Base-by-base conservation (phyloP, 2,797 vertebrate genomes). In the Liparis tanakae region DNA sequence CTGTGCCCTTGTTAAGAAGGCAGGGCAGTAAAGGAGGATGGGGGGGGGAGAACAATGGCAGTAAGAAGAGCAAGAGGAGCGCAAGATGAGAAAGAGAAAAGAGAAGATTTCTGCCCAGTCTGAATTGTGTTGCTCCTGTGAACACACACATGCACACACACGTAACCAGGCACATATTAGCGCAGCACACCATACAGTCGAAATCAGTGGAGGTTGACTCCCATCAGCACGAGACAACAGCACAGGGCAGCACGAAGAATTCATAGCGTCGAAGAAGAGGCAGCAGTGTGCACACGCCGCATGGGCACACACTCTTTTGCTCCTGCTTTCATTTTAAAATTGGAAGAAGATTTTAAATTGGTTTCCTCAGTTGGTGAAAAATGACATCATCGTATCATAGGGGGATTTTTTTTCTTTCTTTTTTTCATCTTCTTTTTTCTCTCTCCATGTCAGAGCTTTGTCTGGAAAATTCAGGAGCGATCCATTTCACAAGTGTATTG, bases 21-120 rank as follows among this genome's bases (percentile, higher is more conserved):
- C 86, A 82, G 87, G 87, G 81, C 82, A 81, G 86, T 90, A 87
- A 86, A 87, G 82, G 87, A 88, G 87, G 85, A 80, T 74, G 85
- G 87, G 88, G 88, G 88, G 90, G 85, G 88, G 88, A 89, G 85
- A 87, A 88, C 81, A 74, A 92, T 91, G 92, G 90, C 89, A 93
- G 91, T 93, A 89, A 92, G 85, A 89, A 90, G 85, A 91, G 88
- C 83, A 79, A 89, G 83, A 88, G 82, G 78, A 89, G 86, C 78
- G 44, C 81, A 50, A 84, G 88, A 83, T 79, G 80, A 92, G 90
- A 93, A 89, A 93, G 93, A 91, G 91, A 94, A 91, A 91, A 93
- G 85, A 92, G 93, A 91, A 89, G 90, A 89, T 87, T 84, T 90
- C 83, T 80, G 76, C 79, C 46, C 25, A 82, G 82, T 79, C 81